These are phyloP conservation scores for Crotalus tigris DNA, from an alignment of 2,113 vertebrate genomes.

Conservation along the genomic window DNA sequence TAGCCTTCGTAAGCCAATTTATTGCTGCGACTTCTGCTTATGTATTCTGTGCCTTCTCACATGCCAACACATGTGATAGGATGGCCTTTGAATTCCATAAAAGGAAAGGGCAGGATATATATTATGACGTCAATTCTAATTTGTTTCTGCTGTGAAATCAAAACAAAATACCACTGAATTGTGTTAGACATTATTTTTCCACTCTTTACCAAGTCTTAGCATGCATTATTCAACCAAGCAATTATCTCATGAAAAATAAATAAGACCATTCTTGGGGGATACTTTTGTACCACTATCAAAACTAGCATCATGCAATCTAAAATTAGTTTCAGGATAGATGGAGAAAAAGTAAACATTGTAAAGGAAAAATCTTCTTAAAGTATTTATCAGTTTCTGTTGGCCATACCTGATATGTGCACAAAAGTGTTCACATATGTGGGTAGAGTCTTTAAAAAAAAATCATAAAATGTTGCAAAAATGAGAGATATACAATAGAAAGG, in stretches of 20 bases:
- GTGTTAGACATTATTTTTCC: constrained; percentile 54
- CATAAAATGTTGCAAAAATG: background rate
- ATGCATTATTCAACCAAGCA: constrained; percentile 75
- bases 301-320: constrained; percentile 41
- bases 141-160: constrained; percentile 38
- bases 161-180: constrained; percentile 37
- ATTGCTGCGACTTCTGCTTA: background rate
- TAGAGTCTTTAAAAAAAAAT: background rate
- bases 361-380: constrained; percentile 41
- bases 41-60: background rate
- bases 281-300: constrained; percentile 40
- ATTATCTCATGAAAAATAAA: constrained; percentile 72
- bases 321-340: constrained; percentile 28
- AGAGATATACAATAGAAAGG: background rate
- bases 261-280: constrained; percentile 58
- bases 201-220: constrained; percentile 60
- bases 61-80: background rate
- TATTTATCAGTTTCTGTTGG: constrained; percentile 34
- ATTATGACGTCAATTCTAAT: constrained; percentile 2
- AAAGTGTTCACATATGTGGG: background rate
- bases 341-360: constrained; percentile 23
- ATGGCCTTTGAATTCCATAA: constrained; percentile 19
- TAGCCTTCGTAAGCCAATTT: background rate
- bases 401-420: constrained; percentile 27
- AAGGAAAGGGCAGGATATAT: constrained; percentile 9